Evolutionary conservation across 2,113 vertebrate genomes (phyloP).

Genomic region (Amblyopsis rosae): DNA sequence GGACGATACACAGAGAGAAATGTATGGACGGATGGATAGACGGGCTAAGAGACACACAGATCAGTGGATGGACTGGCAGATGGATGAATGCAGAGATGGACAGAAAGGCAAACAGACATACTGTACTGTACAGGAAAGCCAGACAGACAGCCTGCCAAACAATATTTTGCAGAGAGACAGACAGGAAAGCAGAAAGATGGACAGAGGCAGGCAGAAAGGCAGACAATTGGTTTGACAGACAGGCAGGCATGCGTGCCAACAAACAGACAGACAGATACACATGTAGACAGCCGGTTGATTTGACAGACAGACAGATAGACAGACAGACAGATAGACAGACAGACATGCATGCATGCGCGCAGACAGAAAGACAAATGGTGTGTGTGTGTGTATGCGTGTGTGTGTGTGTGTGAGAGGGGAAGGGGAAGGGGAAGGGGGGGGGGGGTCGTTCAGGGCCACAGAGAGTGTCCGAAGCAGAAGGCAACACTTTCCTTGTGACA

Average conservation of each 20-base stretch:
- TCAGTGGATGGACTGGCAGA: no score
- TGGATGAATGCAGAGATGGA: no score
- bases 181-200: neutral
- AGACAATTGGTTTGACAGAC: no score
- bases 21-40: no score
- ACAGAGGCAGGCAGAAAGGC: no score
- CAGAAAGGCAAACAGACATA: neutral
- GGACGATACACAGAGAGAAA: slow-evolving; percentile 28
- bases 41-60: no score
- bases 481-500: slow-evolving; percentile 42
- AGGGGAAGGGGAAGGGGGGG: neutral
- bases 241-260: neutral
- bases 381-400: no score
- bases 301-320: no score
- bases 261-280: neutral
- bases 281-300: neutral
- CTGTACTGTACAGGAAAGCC: neutral
- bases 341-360: neutral
- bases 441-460: neutral
- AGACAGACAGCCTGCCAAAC: neutral
- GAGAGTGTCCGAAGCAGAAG: slow-evolving; percentile 13
- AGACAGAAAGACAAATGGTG: slow-evolving; percentile 24
- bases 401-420: no score
- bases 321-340: no score
- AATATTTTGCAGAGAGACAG: neutral